A percentile compares a stretch with the other conserved stretches of the same genome.
Conservation (phyloP, 2,888 invertebrate genomes). For the Charanyca ferruginea region DNA sequence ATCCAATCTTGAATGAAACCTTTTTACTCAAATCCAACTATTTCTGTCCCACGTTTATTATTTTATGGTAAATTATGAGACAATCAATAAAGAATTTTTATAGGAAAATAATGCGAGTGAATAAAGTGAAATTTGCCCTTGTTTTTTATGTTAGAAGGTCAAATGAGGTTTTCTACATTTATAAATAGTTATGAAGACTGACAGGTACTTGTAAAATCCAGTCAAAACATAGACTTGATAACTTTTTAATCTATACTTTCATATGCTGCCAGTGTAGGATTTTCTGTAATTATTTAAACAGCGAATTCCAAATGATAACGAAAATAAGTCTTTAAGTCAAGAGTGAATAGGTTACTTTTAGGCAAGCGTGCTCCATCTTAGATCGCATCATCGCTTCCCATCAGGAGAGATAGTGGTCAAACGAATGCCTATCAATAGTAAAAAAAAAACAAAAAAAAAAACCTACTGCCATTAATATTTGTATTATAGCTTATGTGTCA, state of each 20-base stretch:
- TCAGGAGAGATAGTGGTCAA: too few species aligned
- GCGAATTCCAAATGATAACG: background rate
- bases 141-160: conserved; percentile 22
- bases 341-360: too few species aligned
- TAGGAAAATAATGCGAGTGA: conserved; percentile 18
- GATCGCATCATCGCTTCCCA: too few species aligned
- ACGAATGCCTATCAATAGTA: too few species aligned
- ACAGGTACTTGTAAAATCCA: too few species aligned
- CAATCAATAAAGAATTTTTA: conserved; percentile 29
- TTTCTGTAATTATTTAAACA: background rate
- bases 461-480: too few species aligned
- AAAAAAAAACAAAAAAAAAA: too few species aligned
- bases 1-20: conserved; percentile 61
- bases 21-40: conserved; percentile 62
- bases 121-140: conserved; percentile 18
- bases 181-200: background rate
- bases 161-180: background rate
- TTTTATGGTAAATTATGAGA: conserved; percentile 53
- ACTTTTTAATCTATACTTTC: background rate
- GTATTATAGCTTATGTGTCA: too few species aligned
- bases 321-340: too few species aligned
- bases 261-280: too few species aligned
- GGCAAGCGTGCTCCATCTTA: too few species aligned
- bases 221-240: background rate
- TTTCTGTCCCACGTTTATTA: conserved; percentile 61